Base-by-base conservation (phyloP, 2,797 vertebrate genomes). In the Varecia variegata region DNA sequence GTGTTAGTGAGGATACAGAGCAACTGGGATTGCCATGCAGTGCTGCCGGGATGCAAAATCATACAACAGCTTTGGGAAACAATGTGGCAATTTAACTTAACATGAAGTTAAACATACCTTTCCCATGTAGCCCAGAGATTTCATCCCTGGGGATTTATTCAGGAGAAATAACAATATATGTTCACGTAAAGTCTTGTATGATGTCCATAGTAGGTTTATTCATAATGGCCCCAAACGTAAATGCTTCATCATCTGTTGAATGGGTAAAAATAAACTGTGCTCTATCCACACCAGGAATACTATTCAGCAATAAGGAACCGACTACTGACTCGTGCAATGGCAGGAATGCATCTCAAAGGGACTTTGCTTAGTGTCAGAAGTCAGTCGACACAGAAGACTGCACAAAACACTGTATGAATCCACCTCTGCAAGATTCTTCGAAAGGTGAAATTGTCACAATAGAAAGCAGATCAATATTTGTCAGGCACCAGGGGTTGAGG, bases 1-100 rank as follows among this genome's bases (percentile, higher is more conserved):
- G 7, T 6, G 21, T 27, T 54, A 8, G 35, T 27, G 79, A 82
- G 40, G 30, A 1, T 5, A 0, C 0, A 2, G n/a, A 27, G 21
- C 21, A 17, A 23, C 5, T 13, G 32, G 52, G 27, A 79, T 23
- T 27, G 11, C 7, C n/a, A 4, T 1, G 4, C n/a, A 13, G 32
- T 35, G 20, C 0, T 13, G 47, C 52, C 27, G 14, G 23, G 15
- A 38, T 27, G 50, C 23, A 79, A 10, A 56, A 38, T 27, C 1
- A 13, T 2, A 5, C 8, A 25, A 35, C 5, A 3, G 15, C 76
- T 56, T 10, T 27, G 52, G 23, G 38, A 54, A 27, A 15, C 76
- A 38, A 27, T 5, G 13, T 27, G 76, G 52, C 52, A 27, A 32
- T 38, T 54, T 56, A 56, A 27, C 21, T 9, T 10, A 23, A 20